Evolutionary conservation across 1,140 invertebrate genomes (phyloP).

Genomic region (Zaprionus davidi): DNA sequence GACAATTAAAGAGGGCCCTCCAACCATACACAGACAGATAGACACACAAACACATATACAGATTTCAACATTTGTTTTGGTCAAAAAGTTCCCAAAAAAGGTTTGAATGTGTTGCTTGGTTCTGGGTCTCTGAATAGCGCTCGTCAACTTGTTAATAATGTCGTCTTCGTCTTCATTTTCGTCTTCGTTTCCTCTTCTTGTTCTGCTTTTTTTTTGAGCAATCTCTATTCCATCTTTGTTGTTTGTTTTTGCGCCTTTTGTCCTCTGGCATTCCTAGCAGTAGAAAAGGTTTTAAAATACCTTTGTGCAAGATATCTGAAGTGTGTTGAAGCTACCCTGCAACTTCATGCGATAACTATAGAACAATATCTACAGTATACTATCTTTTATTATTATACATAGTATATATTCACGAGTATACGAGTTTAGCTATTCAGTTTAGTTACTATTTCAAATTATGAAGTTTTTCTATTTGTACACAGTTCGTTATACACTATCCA

Average conservation of each 20-base stretch:
- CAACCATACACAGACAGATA: conserved; percentile 7
- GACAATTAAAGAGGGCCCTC: conserved; percentile 26
- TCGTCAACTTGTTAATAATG: conserved; percentile 52
- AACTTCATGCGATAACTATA: background rate
- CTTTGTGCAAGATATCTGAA: background rate
- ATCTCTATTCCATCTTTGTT: conserved; percentile 29
- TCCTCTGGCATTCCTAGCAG: conserved; percentile 19
- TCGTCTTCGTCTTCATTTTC: conserved; percentile 15
- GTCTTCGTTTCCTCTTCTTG: background rate
- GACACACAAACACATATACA: background rate
- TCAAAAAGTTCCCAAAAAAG: conserved; percentile 17
- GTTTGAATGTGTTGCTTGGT: conserved; percentile 28
- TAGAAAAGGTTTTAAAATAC: background rate
- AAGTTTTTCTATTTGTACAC: too few species aligned
- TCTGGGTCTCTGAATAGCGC: conserved; percentile 37
- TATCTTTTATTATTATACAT: too few species aligned
- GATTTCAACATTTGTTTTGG: conserved; percentile 24
- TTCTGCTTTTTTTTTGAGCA: background rate
- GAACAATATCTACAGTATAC: background rate
- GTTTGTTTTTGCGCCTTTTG: conserved; percentile 29
- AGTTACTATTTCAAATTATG: too few species aligned
- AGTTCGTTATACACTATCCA: too few species aligned
- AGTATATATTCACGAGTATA: too few species aligned
- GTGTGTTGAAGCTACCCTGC: background rate
- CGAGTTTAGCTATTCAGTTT: too few species aligned